Percentiles rank a stretch among this genome's conserved stretches.
These are phyloP conservation scores for Athene noctua DNA, from an alignment of 2,113 vertebrate species.

Conservation along the genomic window DNA sequence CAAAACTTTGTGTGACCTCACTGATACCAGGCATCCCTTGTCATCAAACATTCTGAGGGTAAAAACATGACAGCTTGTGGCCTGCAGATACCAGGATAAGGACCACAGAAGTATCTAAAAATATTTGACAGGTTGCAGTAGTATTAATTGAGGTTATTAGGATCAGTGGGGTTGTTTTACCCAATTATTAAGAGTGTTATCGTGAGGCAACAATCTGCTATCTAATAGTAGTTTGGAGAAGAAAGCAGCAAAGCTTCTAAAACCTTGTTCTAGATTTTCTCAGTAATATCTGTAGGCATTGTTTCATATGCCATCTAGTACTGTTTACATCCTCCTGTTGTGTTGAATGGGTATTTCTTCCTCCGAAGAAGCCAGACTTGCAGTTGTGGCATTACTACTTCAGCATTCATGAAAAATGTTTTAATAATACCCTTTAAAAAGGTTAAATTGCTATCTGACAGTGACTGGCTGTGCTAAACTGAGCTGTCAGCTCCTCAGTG, in stretches of 20 bases:
- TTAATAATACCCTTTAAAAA: background rate
- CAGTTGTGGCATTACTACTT: background rate
- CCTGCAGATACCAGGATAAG: background rate
- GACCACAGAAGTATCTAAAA: background rate
- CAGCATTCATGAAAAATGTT: background rate
- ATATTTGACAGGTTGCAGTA: background rate
- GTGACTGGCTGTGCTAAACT: background rate
- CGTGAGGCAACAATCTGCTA: background rate
- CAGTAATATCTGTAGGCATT: background rate
- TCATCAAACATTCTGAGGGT: background rate
- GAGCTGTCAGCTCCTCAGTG: background rate
- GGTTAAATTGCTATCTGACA: background rate
- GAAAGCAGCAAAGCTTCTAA: background rate
- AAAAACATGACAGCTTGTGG: background rate
- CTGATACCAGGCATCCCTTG: background rate
- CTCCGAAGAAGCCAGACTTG: background rate
- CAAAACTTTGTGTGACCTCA: background rate
- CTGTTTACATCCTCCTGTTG: background rate
- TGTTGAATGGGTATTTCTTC: background rate
- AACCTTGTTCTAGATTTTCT: background rate
- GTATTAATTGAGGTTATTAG: background rate
- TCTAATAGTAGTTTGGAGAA: background rate
- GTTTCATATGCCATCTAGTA: background rate
- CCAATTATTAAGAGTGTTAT: background rate
- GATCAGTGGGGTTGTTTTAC: background rate